Evolutionary conservation across 2,888 invertebrate species (phyloP).

Genomic region (Cosmopolites sordidus): DNA sequence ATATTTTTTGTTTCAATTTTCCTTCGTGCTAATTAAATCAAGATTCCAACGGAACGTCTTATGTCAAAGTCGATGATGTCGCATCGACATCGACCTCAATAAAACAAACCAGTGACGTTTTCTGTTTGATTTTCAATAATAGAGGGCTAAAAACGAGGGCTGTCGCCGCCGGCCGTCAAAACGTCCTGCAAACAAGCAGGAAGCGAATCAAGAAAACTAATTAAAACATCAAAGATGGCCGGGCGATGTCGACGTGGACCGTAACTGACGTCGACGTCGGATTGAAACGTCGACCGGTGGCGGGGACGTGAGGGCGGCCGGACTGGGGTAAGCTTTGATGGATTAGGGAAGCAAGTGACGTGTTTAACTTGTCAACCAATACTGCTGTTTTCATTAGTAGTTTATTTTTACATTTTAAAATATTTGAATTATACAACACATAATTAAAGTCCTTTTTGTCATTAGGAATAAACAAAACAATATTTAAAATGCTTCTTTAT

Average conservation of each 20-base stretch:
- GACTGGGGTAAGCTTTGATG: not conserved
- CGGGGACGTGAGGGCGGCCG: not conserved
- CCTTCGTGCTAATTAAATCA: too few species aligned
- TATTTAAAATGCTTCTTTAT: too few species aligned
- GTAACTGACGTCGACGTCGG: slow-evolving; percentile 24
- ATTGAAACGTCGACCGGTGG: not conserved
- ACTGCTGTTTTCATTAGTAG: not conserved
- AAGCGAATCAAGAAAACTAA: slow-evolving; percentile 39
- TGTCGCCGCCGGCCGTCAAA: slow-evolving; percentile 22
- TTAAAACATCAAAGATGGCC: slow-evolving; percentile 44
- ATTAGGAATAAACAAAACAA: too few species aligned
- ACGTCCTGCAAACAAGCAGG: slow-evolving; percentile 19
- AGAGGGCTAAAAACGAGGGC: slow-evolving; percentile 20
- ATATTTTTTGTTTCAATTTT: too few species aligned
- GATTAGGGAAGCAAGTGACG: not conserved
- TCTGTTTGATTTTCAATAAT: slow-evolving; percentile 17
- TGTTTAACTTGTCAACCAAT: not conserved
- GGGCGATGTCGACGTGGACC: slow-evolving; percentile 32
- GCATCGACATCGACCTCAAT: too few species aligned
- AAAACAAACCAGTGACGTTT: not conserved
- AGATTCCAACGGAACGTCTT: too few species aligned
- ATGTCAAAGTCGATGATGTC: too few species aligned
- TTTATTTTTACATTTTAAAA: too few species aligned
- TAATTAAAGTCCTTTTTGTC: too few species aligned
- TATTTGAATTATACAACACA: too few species aligned